Percentiles rank a stretch among this genome's conserved stretches.
phyloP scores from a whole-genome alignment of 2,113 vertebrate genomes.

The Numida meleagris region DNA sequence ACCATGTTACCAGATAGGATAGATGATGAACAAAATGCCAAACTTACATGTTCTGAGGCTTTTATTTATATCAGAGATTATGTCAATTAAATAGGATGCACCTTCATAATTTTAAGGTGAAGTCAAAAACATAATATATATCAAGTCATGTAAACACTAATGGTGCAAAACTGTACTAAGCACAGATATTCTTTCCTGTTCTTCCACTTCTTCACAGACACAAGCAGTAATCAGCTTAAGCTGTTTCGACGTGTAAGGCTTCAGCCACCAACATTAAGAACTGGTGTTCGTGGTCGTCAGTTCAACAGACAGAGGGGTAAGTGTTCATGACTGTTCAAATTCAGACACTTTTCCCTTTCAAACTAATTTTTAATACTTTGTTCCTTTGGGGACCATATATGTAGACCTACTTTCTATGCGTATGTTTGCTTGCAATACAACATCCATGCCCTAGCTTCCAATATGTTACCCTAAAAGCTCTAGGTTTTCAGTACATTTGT shows the following conservation, averaged over 20 bases:
- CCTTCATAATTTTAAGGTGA: not conserved
- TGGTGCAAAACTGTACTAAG: not conserved
- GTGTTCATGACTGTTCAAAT: not conserved
- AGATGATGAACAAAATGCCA: not conserved
- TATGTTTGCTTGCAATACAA: not conserved
- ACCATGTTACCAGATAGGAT: not conserved
- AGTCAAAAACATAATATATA: not conserved
- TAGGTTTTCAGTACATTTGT: not conserved
- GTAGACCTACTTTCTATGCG: not conserved
- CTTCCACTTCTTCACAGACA: constrained; percentile 76
- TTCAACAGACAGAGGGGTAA: constrained; percentile 85
- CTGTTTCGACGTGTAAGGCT: constrained; percentile 84
- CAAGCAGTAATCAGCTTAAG: constrained; percentile 86
- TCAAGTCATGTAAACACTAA: not conserved
- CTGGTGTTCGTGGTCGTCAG: constrained; percentile 85
- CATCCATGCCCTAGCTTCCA: not conserved
- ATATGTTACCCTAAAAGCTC: not conserved
- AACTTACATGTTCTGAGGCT: not conserved
- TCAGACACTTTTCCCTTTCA: not conserved
- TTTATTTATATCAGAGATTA: constrained; percentile 24
- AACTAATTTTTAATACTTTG: not conserved
- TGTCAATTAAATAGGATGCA: not conserved
- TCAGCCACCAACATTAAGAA: constrained; percentile 87
- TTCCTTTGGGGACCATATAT: not conserved
- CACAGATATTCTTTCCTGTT: not conserved